phyloP scores from a whole-genome alignment of 92 coral and sea anemone species.

The Porites cylindrica region DNA sequence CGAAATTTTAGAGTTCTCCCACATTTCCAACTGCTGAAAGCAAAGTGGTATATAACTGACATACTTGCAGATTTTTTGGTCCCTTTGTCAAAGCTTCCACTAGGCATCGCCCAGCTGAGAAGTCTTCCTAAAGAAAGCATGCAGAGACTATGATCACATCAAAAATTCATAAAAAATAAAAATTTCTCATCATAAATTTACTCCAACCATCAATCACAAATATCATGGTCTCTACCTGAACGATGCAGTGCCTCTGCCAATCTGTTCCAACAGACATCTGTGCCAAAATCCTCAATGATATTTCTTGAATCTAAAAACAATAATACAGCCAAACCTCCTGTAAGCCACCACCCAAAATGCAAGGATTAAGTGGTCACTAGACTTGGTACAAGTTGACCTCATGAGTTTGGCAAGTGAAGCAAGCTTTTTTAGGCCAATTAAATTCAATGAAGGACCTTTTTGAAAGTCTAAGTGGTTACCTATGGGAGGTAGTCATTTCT shows the following conservation, averaged over 20 bases:
- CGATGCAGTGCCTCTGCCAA: conserved; percentile 89
- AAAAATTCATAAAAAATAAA: not conserved
- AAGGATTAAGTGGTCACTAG: too few species aligned
- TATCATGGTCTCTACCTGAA: conserved; percentile 68
- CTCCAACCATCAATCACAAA: not conserved
- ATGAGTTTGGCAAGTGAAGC: too few species aligned
- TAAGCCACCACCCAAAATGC: too few species aligned
- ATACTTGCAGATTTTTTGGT: conserved; percentile 94
- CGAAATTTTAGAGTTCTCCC: not conserved
- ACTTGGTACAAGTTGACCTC: too few species aligned
- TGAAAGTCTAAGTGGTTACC: too few species aligned
- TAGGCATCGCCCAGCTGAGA: conserved; percentile 93
- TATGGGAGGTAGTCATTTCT: too few species aligned
- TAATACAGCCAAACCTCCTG: too few species aligned
- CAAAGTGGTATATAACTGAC: not conserved
- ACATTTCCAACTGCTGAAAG: too few species aligned
- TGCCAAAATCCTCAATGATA: conserved; percentile 92
- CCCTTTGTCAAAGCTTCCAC: conserved; percentile 81
- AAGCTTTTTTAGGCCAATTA: too few species aligned
- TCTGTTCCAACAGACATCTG: conserved; percentile 96
- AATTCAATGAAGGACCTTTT: too few species aligned
- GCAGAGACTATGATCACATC: not conserved
- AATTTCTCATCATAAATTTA: not conserved
- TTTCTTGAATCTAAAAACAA: conserved; percentile 85
- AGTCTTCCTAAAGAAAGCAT: conserved; percentile 88